phyloP scores from a whole-genome alignment of 2,113 vertebrate genomes.

The Callospermophilus lateralis region DNA sequence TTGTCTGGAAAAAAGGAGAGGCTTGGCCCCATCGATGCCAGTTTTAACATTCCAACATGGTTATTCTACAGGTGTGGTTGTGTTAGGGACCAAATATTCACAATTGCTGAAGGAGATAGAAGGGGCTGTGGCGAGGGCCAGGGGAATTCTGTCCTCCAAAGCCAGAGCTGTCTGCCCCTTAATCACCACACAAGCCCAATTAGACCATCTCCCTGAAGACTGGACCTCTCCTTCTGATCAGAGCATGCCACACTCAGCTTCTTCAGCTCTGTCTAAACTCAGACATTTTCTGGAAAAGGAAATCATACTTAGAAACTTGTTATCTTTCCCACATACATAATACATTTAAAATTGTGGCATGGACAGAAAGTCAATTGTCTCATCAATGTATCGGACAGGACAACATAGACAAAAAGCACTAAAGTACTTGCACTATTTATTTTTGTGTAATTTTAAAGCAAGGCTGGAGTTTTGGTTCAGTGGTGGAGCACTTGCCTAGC shows the following conservation, averaged over 20 bases:
- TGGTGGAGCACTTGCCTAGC: no score
- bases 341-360: neutral
- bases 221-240: neutral
- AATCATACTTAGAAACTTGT: no score
- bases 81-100: conserved; percentile 64
- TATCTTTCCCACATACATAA: no score
- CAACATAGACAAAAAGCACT: neutral
- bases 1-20: conserved; percentile 94
- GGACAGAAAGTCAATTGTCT: neutral
- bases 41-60: conserved; percentile 93
- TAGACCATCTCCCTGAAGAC: neutral
- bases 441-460: neutral
- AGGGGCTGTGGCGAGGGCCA: conserved; percentile 30
- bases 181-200: neutral
- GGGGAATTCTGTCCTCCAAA: conserved; percentile 10
- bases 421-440: neutral
- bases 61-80: conserved; percentile 88
- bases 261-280: conserved; percentile 58
- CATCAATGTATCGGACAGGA: neutral
- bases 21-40: conserved; percentile 93
- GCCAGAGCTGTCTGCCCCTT: neutral
- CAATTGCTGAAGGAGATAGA: conserved; percentile 23
- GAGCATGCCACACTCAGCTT: no score
- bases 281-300: neutral
- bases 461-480: no score